Conservation (phyloP, 35 echinoderm and acorn worm species). For the Apostichopus japonicus region DNA sequence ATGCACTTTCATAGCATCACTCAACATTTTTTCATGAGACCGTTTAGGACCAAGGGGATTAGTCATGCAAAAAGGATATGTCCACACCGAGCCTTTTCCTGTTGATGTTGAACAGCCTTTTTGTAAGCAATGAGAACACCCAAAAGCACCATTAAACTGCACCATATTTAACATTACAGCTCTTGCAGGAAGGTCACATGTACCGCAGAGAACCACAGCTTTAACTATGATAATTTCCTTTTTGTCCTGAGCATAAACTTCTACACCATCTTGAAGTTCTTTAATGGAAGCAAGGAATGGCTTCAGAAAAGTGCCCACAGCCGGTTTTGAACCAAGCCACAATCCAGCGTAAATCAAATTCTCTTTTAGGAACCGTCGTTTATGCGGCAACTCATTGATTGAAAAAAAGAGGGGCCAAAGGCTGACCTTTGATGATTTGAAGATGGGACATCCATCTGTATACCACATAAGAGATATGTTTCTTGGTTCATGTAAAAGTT, state of each 20-base stretch:
- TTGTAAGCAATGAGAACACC: not conserved
- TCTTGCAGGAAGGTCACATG: slow-evolving; percentile 28
- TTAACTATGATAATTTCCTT: no score
- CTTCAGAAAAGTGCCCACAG: slow-evolving; percentile 36
- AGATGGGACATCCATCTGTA: slow-evolving; percentile 43
- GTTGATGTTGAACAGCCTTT: not conserved
- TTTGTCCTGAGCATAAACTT: no score
- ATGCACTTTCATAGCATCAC: not conserved
- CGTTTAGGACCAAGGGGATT: slow-evolving; percentile 30
- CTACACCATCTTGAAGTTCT: not conserved
- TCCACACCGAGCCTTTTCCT: not conserved
- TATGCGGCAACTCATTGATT: slow-evolving; percentile 45
- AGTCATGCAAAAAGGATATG: not conserved
- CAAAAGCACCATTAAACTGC: slow-evolving; percentile 13
- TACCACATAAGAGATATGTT: slow-evolving; percentile 53
- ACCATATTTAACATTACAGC: slow-evolving; percentile 13
- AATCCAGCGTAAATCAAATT: slow-evolving; percentile 18
- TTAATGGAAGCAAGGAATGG: slow-evolving; percentile 10
- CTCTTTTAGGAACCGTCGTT: slow-evolving; percentile 3
- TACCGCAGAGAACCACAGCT: not conserved
- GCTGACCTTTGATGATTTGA: slow-evolving; percentile 29
- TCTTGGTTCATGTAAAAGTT: not conserved
- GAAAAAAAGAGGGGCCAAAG: slow-evolving; percentile 50
- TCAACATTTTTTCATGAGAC: not conserved
- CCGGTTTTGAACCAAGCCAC: slow-evolving; percentile 43